Evolutionary conservation across 2,888 invertebrate genomes (phyloP).

Genomic region (Rotaria sp.): DNA sequence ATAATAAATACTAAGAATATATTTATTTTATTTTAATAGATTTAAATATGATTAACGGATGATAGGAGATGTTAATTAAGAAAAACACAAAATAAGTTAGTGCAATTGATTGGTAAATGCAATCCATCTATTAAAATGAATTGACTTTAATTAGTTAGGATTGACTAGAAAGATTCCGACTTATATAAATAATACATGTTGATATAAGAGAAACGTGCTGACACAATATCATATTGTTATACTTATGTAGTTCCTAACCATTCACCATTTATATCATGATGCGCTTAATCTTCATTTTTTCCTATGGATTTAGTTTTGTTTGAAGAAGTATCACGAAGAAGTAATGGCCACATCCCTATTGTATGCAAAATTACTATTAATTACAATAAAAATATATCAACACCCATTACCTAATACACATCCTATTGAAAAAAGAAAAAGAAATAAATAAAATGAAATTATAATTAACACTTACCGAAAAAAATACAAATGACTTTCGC

Average conservation of each 20-base stretch:
- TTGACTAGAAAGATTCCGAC: neutral
- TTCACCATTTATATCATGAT: neutral
- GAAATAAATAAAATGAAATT: neutral
- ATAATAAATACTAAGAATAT: neutral
- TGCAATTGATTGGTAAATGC: neutral
- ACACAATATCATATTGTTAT: neutral
- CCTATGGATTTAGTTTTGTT: neutral
- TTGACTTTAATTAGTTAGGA: neutral
- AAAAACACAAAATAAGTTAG: neutral
- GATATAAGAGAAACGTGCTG: neutral
- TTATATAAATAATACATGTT: neutral
- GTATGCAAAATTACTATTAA: neutral
- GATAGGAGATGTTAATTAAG: neutral
- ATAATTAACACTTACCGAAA: neutral
- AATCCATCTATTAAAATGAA: neutral
- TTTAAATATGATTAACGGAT: too few relatives aligned
- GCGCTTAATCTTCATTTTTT: neutral
- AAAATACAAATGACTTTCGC: constrained; percentile 14
- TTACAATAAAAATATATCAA: neutral
- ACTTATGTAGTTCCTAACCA: neutral
- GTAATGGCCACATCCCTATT: constrained; percentile 11
- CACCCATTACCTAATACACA: neutral
- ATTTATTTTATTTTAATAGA: neutral
- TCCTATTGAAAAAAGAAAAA: neutral
- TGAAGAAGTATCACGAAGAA: neutral